These are phyloP conservation scores for Nemotelus pantherinus DNA, from an alignment of 2,888 invertebrate species.

Conservation along the genomic window DNA sequence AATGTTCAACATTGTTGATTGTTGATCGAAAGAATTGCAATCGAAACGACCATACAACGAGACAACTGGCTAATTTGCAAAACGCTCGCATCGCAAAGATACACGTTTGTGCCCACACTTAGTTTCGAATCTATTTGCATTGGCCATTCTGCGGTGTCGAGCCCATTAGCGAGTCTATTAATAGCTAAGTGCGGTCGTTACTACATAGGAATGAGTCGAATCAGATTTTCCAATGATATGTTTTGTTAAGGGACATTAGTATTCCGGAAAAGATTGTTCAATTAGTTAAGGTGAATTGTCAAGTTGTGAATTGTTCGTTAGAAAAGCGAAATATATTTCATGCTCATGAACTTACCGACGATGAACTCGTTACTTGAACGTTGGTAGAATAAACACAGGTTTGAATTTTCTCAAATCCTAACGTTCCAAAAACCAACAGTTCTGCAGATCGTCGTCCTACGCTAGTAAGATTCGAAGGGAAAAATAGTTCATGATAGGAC, in stretches of 20 bases:
- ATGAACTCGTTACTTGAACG: too few species aligned
- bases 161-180: not conserved
- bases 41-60: not conserved
- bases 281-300: not conserved
- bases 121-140: not conserved
- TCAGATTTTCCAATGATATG: not conserved
- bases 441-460: too few species aligned
- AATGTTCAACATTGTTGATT: slow-evolving; percentile 3
- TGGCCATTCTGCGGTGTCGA: not conserved
- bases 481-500: too few species aligned
- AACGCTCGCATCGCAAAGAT: not conserved
- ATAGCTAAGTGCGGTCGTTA: not conserved
- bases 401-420: too few species aligned
- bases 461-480: too few species aligned
- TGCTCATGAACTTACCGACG: not conserved
- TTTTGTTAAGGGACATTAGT: slow-evolving; percentile 2
- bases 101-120: not conserved
- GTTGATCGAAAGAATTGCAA: not conserved
- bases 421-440: too few species aligned
- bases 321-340: not conserved
- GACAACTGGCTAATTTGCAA: not conserved
- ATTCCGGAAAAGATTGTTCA: not conserved
- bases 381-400: too few species aligned
- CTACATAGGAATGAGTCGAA: not conserved
- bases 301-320: not conserved